phyloP scores from a whole-genome alignment of 1,140 invertebrate genomes.

The Ceratina japonica region DNA sequence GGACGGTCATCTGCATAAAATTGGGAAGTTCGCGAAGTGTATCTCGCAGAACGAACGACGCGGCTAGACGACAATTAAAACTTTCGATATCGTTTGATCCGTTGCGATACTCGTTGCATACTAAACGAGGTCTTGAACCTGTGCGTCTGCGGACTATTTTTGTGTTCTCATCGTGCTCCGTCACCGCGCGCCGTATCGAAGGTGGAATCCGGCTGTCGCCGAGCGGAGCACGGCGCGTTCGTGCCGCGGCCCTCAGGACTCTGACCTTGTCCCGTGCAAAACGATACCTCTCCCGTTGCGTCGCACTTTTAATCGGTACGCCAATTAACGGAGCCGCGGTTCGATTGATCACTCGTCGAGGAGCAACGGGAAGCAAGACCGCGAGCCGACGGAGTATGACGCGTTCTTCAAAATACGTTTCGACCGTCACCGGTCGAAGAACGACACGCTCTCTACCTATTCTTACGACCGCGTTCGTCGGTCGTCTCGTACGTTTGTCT shows the following conservation, averaged over 20 bases:
- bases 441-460: background rate
- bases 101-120: background rate
- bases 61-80: too few relatives aligned
- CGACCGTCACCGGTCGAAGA: too few relatives aligned
- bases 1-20: too few relatives aligned
- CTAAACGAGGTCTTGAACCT: slow-evolving; percentile 42
- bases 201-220: slow-evolving; percentile 13
- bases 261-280: slow-evolving; percentile 42
- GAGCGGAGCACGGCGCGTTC: background rate
- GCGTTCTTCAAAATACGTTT: background rate
- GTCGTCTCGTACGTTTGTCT: background rate
- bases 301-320: slow-evolving; percentile 35
- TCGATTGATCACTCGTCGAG: slow-evolving; percentile 24
- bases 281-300: slow-evolving; percentile 7
- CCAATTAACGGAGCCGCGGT: slow-evolving; percentile 37
- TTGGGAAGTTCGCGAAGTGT: too few relatives aligned
- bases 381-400: too few relatives aligned
- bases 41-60: too few relatives aligned
- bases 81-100: too few relatives aligned
- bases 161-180: background rate
- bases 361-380: background rate
- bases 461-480: background rate
- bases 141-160: slow-evolving; percentile 22
- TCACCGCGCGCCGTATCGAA: background rate
- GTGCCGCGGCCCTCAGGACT: slow-evolving; percentile 26